Percentiles rank a stretch among this genome's conserved stretches.
These are phyloP conservation scores for Ibycter americanus DNA, from an alignment of 2,797 vertebrate genomes.

Conservation along the genomic window DNA sequence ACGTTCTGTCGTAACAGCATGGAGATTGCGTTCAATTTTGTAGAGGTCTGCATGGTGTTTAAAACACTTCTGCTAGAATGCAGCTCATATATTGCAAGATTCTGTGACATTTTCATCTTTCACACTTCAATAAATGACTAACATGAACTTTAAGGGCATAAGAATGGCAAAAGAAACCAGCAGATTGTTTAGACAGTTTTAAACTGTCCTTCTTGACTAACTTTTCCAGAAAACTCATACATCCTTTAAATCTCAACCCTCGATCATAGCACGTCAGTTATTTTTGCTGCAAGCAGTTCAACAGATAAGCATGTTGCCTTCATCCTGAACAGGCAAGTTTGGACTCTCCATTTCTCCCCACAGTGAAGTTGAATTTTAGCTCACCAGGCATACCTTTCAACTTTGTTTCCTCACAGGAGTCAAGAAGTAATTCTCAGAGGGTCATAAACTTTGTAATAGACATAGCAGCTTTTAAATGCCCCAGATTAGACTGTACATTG, in stretches of 20 bases:
- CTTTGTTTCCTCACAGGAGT: not conserved
- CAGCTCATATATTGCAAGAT: not conserved
- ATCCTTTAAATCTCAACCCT: not conserved
- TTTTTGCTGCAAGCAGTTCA: not conserved
- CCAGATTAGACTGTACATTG: not conserved
- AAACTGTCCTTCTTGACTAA: not conserved
- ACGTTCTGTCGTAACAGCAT: not conserved
- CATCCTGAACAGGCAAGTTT: not conserved
- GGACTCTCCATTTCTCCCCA: not conserved
- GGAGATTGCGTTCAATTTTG: rapidly evolving
- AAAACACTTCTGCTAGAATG: not conserved
- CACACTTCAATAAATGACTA: not conserved
- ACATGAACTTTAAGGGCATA: not conserved
- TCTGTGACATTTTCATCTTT: not conserved
- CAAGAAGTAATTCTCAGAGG: not conserved
- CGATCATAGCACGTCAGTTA: not conserved
- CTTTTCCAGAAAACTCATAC: not conserved
- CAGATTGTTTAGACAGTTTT: not conserved
- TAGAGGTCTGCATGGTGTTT: rapidly evolving
- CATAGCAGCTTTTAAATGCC: not conserved
- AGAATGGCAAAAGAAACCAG: not conserved
- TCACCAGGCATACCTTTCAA: not conserved
- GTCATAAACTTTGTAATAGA: not conserved
- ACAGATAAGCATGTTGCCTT: not conserved
- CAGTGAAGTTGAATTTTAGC: not conserved